phyloP scores from a whole-genome alignment of 2,113 vertebrate species.

The Oceanites oceanicus region DNA sequence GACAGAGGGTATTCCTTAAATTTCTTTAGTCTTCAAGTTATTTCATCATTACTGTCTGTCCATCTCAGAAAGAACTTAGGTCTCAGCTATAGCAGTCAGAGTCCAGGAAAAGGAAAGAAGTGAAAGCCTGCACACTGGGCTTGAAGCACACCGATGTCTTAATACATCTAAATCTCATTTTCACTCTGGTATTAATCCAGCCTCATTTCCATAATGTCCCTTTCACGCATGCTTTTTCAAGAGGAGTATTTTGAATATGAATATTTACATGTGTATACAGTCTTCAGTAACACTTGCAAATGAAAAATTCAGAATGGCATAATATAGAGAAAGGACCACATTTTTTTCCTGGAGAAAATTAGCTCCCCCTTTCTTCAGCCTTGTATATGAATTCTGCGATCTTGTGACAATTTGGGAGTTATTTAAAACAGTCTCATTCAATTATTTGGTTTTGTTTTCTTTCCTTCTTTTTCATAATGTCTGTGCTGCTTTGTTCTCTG shows the following conservation, averaged over 20 bases:
- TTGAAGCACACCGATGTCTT: not conserved
- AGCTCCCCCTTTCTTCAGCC: conserved; percentile 34
- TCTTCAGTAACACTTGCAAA: not conserved
- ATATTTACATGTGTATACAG: not conserved
- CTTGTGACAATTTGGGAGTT: not conserved
- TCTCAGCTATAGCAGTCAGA: not conserved
- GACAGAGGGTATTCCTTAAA: not conserved
- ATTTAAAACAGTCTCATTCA: not conserved
- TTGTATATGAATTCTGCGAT: not conserved
- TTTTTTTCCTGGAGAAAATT: conserved; percentile 1
- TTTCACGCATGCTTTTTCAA: not conserved
- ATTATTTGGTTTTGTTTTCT: not conserved
- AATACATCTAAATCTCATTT: not conserved
- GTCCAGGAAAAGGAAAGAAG: not conserved
- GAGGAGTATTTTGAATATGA: not conserved
- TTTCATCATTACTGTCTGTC: not conserved
- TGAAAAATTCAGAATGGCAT: not conserved
- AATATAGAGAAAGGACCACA: not conserved
- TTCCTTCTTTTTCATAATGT: not conserved
- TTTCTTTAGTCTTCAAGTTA: not conserved
- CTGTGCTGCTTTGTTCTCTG: not conserved
- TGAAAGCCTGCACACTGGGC: not conserved
- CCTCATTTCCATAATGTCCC: not conserved
- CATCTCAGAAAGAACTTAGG: not conserved
- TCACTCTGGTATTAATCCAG: not conserved